Conservation (phyloP, 2,888 invertebrate species). For the Trissolcus brochymenae region DNA sequence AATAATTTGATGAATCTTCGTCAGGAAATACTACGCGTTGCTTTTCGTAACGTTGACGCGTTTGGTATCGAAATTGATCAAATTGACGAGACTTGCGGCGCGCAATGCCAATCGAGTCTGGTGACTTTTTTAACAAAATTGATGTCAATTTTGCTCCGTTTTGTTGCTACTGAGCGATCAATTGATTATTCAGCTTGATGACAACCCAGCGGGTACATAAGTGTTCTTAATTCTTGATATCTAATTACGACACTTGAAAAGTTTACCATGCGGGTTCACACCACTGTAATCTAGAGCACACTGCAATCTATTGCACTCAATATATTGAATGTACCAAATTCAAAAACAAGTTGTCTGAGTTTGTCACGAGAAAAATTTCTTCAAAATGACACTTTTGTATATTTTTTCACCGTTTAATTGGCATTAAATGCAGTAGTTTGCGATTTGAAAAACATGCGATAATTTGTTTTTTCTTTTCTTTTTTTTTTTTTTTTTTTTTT, state of each 20-base stretch:
- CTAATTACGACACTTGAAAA: conserved; percentile 37
- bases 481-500: too few relatives aligned
- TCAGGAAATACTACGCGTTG: too few relatives aligned
- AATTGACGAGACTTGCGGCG: background rate
- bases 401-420: too few relatives aligned
- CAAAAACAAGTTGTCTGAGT: background rate
- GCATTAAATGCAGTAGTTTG: too few relatives aligned
- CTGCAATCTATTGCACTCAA: conserved; percentile 46
- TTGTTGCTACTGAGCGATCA: conserved; percentile 1
- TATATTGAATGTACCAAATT: conserved; percentile 15
- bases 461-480: too few relatives aligned
- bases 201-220: conserved; percentile 9
- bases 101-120: background rate
- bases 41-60: background rate
- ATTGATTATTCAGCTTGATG: conserved; percentile 11
- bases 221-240: conserved; percentile 37
- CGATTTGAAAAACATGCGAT: too few relatives aligned
- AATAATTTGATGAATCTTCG: too few relatives aligned
- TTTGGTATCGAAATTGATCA: background rate
- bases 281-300: conserved; percentile 39
- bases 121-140: background rate
- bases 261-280: conserved; percentile 26
- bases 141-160: conserved; percentile 4
- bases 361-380: too few relatives aligned
- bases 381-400: background rate